Evolutionary conservation across 2,797 vertebrate species (phyloP).

Genomic region (Decapterus maruadsi): DNA sequence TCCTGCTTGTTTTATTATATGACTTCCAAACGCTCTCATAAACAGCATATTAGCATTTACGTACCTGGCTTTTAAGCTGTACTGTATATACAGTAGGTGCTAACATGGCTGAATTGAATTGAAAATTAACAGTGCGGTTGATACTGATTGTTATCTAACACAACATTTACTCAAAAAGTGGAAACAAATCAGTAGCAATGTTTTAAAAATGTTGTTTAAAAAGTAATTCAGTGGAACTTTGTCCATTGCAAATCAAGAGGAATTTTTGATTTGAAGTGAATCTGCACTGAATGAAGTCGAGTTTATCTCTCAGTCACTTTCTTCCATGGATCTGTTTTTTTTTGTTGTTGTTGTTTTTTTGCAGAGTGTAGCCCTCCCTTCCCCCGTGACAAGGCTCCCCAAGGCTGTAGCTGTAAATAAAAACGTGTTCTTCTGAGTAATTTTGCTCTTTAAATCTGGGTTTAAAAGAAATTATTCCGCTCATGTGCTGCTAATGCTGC

Average conservation of each 20-base stretch:
- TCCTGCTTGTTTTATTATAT: not conserved
- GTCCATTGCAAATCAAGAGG: not conserved
- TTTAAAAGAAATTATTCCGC: slow-evolving; percentile 25
- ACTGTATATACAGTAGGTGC: too few species aligned
- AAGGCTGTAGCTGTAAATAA: slow-evolving; percentile 29
- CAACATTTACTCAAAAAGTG: not conserved
- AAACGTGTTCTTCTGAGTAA: slow-evolving; percentile 36
- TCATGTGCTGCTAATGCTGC: slow-evolving; percentile 1
- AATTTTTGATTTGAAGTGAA: not conserved
- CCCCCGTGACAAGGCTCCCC: slow-evolving; percentile 6
- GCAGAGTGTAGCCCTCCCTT: slow-evolving; percentile 17
- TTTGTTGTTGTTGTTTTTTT: slow-evolving; percentile 34
- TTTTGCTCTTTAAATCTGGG: slow-evolving; percentile 16
- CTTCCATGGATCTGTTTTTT: slow-evolving; percentile 11
- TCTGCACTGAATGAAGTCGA: not conserved
- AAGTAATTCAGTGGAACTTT: not conserved
- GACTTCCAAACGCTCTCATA: not conserved
- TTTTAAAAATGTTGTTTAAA: not conserved
- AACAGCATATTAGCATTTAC: not conserved
- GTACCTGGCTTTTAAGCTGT: too few species aligned
- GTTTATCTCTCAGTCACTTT: not conserved
- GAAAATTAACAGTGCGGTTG: not conserved
- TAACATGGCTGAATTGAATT: not conserved
- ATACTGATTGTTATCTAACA: not conserved
- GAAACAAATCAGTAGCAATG: not conserved